Percentiles rank a stretch among this genome's conserved stretches.
Conservation (phyloP, 2,113 vertebrate species). For the Scomber colias region DNA sequence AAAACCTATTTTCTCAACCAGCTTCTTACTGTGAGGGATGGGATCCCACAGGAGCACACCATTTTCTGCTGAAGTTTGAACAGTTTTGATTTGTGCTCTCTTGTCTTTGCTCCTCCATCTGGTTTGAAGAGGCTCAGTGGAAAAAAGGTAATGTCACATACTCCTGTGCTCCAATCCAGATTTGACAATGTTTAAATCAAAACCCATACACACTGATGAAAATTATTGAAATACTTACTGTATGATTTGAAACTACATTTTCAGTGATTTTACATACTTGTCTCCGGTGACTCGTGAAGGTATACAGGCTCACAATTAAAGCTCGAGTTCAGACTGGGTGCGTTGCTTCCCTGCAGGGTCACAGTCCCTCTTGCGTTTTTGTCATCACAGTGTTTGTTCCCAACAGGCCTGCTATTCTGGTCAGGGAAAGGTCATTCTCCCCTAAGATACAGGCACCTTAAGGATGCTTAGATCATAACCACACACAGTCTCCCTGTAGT, state of each 20-base stretch:
- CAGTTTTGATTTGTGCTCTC: neutral
- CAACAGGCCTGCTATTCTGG: slow-evolving; percentile 70
- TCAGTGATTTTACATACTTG: too few relatives aligned
- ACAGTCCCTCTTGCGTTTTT: slow-evolving; percentile 46
- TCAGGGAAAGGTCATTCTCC: slow-evolving; percentile 62
- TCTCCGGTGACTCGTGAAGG: neutral
- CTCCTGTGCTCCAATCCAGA: too few relatives aligned
- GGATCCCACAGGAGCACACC: neutral
- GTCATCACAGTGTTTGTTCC: slow-evolving; percentile 63
- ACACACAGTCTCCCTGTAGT: slow-evolving; percentile 2
- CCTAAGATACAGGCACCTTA: slow-evolving; percentile 49
- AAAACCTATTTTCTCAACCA: slow-evolving; percentile 8
- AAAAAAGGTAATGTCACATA: neutral
- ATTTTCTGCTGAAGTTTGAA: neutral
- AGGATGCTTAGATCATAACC: slow-evolving; percentile 48
- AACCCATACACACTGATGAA: too few relatives aligned
- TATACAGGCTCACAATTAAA: neutral
- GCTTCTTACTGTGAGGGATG: neutral
- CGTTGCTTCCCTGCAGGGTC: slow-evolving; percentile 49
- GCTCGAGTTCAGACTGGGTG: slow-evolving; percentile 29
- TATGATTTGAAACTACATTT: neutral
- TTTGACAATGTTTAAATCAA: too few relatives aligned
- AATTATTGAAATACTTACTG: neutral
- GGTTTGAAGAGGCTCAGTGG: neutral
- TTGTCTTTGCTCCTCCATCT: neutral